A percentile compares a stretch with the other conserved stretches of the same genome.
Evolutionary conservation across 1,140 invertebrate species (phyloP).

Genomic region (Drosophila equinoxialis): DNA sequence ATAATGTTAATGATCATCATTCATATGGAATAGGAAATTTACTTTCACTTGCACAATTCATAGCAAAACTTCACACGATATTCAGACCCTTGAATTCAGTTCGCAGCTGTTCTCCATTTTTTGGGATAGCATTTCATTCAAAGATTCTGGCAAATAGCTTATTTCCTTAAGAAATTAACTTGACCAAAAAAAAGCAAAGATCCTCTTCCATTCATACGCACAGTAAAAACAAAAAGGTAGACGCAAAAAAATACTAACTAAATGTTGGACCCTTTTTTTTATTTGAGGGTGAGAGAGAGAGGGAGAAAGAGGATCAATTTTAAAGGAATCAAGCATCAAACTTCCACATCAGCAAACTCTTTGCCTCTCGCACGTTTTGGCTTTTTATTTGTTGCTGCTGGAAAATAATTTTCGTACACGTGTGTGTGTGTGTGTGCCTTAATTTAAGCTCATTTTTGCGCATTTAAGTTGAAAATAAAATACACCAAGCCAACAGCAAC

Average conservation of each 20-base stretch:
- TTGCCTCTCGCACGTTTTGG: constrained; percentile 60
- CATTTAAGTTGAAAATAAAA: constrained; percentile 78
- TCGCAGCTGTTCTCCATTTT: constrained; percentile 17
- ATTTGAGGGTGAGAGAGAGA: too few relatives aligned
- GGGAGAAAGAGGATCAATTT: constrained; percentile 48
- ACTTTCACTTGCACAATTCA: constrained; percentile 10
- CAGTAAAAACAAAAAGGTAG: constrained; percentile 22
- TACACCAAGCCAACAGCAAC: constrained; percentile 42
- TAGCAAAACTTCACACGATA: too few relatives aligned
- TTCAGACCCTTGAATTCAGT: constrained; percentile 36
- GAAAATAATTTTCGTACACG: constrained; percentile 73
- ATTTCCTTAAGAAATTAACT: constrained; percentile 70
- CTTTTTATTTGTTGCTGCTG: constrained; percentile 75
- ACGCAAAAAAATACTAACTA: constrained; percentile 36
- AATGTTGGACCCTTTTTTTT: constrained; percentile 43
- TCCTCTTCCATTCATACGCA: constrained; percentile 49
- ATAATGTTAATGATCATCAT: background rate
- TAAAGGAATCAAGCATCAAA: constrained; percentile 43
- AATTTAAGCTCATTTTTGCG: constrained; percentile 80
- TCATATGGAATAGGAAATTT: constrained; percentile 8
- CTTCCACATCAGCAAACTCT: constrained; percentile 50
- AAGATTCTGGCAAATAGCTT: constrained; percentile 62
- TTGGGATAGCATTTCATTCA: constrained; percentile 41
- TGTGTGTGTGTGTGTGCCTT: constrained; percentile 65
- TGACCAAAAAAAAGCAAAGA: constrained; percentile 1